A percentile compares a stretch with the other conserved stretches of the same genome.
phyloP scores from a whole-genome alignment of 2,888 invertebrate species.

The Drosophila greeni region DNA sequence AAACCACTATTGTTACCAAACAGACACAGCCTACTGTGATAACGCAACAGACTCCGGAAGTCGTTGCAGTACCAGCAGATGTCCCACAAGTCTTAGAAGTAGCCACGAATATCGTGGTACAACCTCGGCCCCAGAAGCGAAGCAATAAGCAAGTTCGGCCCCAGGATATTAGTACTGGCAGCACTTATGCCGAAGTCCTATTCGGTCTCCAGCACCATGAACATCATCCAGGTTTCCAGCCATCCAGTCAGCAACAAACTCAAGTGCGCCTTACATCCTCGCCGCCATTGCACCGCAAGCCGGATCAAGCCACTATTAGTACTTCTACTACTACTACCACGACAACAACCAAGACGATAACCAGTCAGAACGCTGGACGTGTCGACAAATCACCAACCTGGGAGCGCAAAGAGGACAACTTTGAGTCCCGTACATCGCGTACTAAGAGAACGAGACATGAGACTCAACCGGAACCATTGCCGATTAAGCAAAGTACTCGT shows the following conservation, averaged over 20 bases:
- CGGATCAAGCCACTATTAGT: slow-evolving; percentile 35
- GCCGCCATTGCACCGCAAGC: slow-evolving; percentile 49
- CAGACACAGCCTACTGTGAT: slow-evolving; percentile 54
- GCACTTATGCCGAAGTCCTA: slow-evolving; percentile 77
- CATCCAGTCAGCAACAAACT: slow-evolving; percentile 79
- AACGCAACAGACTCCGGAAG: slow-evolving; percentile 38
- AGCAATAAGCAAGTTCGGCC: slow-evolving; percentile 29
- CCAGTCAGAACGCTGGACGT: slow-evolving; percentile 46
- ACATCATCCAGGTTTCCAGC: slow-evolving; percentile 79
- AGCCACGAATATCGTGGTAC: slow-evolving; percentile 29
- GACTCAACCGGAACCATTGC: slow-evolving; percentile 59
- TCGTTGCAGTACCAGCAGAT: slow-evolving; percentile 14
- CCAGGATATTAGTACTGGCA: slow-evolving; percentile 58
- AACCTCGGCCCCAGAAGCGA: slow-evolving; percentile 48
- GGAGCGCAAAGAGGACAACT: slow-evolving; percentile 62
- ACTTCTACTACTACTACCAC: slow-evolving; percentile 52
- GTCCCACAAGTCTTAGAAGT: slow-evolving; percentile 19
- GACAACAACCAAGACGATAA: slow-evolving; percentile 53
- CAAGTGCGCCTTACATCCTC: slow-evolving; percentile 63
- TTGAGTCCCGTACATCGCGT: slow-evolving; percentile 45
- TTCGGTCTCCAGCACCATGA: slow-evolving; percentile 73
- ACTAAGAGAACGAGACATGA: slow-evolving; percentile 61
- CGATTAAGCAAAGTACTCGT: slow-evolving; percentile 57
- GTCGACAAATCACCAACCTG: slow-evolving; percentile 72
- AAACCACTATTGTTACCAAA: slow-evolving; percentile 42